A percentile compares a stretch with the other conserved stretches of the same genome.
Conservation (phyloP, 2,113 vertebrate species). For the Xenus cinereus region DNA sequence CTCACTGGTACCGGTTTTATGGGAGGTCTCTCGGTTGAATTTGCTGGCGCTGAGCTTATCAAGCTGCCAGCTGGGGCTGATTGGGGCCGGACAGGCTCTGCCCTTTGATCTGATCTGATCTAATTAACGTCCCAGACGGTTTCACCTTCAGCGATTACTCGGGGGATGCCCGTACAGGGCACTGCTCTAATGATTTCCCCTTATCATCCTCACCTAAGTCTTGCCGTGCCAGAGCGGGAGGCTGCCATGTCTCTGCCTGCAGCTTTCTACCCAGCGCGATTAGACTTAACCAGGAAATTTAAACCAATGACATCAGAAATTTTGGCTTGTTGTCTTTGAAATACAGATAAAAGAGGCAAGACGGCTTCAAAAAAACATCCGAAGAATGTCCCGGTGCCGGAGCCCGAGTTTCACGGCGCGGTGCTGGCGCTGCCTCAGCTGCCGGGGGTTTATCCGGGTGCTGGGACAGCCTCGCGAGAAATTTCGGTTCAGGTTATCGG, state of each 20-base stretch:
- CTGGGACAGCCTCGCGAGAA: neutral
- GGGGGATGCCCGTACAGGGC: neutral
- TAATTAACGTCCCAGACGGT: neutral
- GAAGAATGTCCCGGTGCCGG: neutral
- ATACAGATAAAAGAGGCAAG: neutral
- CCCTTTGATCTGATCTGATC: neutral
- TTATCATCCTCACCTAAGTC: neutral
- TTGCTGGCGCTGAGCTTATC: neutral
- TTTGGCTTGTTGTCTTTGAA: neutral
- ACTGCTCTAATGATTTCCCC: neutral
- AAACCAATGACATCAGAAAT: neutral
- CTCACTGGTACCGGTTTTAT: neutral
- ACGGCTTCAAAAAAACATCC: neutral
- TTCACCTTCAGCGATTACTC: neutral
- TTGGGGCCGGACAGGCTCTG: neutral
- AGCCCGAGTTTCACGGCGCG: neutral
- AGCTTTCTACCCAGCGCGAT: neutral
- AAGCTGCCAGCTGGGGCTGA: neutral
- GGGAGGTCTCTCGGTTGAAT: neutral
- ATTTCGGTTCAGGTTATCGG: fast-evolving
- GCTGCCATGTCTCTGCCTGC: neutral
- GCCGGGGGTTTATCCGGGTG: neutral
- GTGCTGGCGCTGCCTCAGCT: neutral
- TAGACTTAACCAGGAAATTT: neutral
- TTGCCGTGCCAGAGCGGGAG: neutral